These are phyloP conservation scores for Eristalis pertinax DNA, from an alignment of 2,888 invertebrate genomes.

Conservation along the genomic window DNA sequence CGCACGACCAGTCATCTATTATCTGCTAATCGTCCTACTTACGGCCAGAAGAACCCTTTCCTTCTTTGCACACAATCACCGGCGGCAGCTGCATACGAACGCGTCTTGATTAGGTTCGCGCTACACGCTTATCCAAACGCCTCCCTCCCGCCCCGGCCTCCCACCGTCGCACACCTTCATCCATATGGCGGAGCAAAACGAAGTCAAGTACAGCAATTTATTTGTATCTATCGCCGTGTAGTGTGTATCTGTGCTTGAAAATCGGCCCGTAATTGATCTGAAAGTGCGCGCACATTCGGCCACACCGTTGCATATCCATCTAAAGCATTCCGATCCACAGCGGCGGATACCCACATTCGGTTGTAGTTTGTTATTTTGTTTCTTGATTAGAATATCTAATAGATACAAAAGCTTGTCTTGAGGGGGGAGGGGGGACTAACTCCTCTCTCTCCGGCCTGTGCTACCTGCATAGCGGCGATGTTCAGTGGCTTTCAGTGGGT, in stretches of 20 bases:
- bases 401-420: slow-evolving; percentile 21
- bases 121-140: not conserved
- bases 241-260: slow-evolving; percentile 31
- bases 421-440: not conserved
- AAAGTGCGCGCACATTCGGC: slow-evolving; percentile 19
- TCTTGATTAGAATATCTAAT: slow-evolving; percentile 43
- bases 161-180: not conserved
- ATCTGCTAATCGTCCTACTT: not conserved
- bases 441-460: slow-evolving; percentile 46
- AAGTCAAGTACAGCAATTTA: slow-evolving; percentile 67
- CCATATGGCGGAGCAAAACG: slow-evolving; percentile 29
- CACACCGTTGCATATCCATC: slow-evolving; percentile 44
- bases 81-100: not conserved
- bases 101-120: not conserved
- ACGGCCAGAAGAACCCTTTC: not conserved
- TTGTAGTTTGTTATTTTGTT: slow-evolving; percentile 2
- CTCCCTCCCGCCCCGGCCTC: not conserved
- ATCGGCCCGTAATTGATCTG: slow-evolving; percentile 55
- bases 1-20: not conserved
- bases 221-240: not conserved
- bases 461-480: slow-evolving; percentile 1
- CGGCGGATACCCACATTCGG: not conserved
- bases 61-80: not conserved
- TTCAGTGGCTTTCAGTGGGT: not conserved
- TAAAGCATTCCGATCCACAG: slow-evolving; percentile 38